phyloP scores from a whole-genome alignment of 2,888 invertebrate genomes.

The Agrotis segetum region DNA sequence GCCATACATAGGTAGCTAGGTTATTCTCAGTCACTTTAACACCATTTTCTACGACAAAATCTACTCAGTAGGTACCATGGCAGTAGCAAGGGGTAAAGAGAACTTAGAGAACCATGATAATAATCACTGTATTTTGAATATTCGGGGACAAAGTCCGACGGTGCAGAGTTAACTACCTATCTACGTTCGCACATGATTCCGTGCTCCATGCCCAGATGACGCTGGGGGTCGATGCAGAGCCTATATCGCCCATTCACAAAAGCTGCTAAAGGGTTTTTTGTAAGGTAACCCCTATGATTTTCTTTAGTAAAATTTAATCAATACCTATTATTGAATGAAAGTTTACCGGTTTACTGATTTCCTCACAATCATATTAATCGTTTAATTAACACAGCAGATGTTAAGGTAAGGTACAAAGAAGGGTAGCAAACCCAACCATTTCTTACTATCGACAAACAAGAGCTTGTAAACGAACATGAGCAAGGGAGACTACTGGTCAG shows the following conservation, averaged over 20 bases:
- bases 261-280: not conserved
- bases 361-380: too few species aligned
- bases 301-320: not conserved
- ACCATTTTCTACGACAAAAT: too few species aligned
- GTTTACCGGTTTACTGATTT: not conserved
- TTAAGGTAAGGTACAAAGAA: too few species aligned
- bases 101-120: too few species aligned
- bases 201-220: not conserved
- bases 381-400: too few species aligned
- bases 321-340: not conserved
- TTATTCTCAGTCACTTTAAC: too few species aligned
- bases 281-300: not conserved
- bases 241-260: not conserved
- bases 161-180: not conserved
- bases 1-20: too few species aligned
- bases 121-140: not conserved
- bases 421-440: not conserved
- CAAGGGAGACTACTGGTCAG: slow-evolving; percentile 32
- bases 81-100: not conserved
- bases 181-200: not conserved
- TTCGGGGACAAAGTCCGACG: not conserved
- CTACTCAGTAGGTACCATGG: not conserved
- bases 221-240: slow-evolving; percentile 1
- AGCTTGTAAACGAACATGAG: slow-evolving; percentile 27
- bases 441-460: slow-evolving; percentile 6